phyloP scores from a whole-genome alignment of 2,113 vertebrate species.

The Corydoras maculifer region DNA sequence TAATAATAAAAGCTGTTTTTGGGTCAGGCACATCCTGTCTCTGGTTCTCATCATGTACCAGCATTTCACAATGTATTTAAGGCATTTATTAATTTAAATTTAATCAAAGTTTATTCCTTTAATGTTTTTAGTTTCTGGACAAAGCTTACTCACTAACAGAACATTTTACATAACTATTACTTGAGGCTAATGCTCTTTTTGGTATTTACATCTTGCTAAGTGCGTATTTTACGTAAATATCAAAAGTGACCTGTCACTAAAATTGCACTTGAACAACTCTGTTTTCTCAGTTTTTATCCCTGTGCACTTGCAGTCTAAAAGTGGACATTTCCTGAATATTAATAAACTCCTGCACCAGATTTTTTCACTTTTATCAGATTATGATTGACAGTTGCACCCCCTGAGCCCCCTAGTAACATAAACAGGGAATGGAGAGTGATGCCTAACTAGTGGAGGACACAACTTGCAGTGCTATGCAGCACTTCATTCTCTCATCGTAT shows the following conservation, averaged over 20 bases:
- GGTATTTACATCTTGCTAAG: no score
- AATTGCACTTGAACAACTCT: neutral
- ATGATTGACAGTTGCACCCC: constrained; percentile 48
- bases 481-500: neutral
- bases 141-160: no score
- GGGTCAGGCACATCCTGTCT: no score
- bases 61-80: no score
- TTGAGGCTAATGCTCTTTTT: no score
- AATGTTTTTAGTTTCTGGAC: no score
- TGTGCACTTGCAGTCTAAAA: constrained; percentile 45
- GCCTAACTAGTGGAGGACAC: neutral
- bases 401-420: constrained; percentile 24
- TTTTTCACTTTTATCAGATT: constrained; percentile 44
- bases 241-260: neutral
- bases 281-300: neutral
- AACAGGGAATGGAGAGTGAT: constrained; percentile 48
- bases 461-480: neutral
- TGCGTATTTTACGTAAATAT: neutral
- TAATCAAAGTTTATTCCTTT: no score
- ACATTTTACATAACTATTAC: no score
- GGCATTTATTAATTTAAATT: no score
- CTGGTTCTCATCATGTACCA: no score
- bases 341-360: constrained; percentile 59
- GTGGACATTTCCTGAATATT: constrained; percentile 53
- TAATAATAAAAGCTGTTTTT: no score